Base-by-base conservation (phyloP, 2,797 vertebrate genomes). In the Coreius guichenoti region DNA sequence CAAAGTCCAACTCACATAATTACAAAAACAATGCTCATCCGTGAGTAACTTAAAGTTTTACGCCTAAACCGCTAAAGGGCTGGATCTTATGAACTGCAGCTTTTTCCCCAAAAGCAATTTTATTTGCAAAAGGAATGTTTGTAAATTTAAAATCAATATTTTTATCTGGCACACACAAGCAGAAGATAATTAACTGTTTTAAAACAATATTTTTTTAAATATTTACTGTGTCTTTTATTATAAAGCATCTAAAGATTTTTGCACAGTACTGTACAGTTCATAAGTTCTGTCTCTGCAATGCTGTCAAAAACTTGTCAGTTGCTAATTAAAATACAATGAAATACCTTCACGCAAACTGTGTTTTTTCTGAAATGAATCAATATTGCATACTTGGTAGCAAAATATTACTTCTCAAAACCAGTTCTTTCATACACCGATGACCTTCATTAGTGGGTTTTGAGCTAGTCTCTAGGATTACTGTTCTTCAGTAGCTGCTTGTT, bases 371-470 rank as follows among this genome's bases (percentile, higher is more conserved):
- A 61, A 58, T 17, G 0, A 26, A 58, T 77, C 54, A 77, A 26
- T 43, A n/a, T 5, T 11, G 14, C 8, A 61, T 43, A 16, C 14
- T 36, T 36, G 3, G 21, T 21, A 8, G 74, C 75, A 39, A 58
- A 77, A 26, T 39, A 61, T 17, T 26, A 43, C n/a, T 77, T n/a
- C 51, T 14, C 33, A 69, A 21, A 69, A 23, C 21, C 19, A 9
- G 7, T 2, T 79, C 31, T 58, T 58, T 43, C 23, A 58, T 58
- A 1, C 68, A 58, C 16, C 7, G 8, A 29, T 58, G 58, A 29
- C 58, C 77, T 65, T 65, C 77, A 69, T 81, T 69, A 81, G 79
- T 69, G 45, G 13, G 47, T 13, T 19, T 80, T 33, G 79, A 69
- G 47, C 65, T 69, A 36, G 63, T 69, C 79, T 81, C 31, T n/a